A percentile compares a stretch with the other conserved stretches of the same genome.
phyloP scores from a whole-genome alignment of 2,797 vertebrate species.

The Brachyrhaphis roseni region DNA sequence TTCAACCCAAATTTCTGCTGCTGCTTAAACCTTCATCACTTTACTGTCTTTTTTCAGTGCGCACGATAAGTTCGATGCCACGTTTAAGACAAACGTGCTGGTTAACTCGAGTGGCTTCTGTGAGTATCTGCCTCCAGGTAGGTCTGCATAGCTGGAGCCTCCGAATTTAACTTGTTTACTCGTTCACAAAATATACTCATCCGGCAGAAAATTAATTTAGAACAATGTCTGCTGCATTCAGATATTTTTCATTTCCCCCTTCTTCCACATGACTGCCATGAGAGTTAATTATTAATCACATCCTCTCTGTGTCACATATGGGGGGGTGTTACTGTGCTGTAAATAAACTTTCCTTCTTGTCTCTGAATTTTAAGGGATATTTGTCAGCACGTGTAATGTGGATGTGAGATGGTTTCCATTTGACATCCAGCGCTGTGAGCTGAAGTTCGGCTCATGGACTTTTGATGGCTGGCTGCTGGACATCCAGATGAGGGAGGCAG shows the following conservation, averaged over 20 bases:
- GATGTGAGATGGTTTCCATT: slow-evolving; percentile 88
- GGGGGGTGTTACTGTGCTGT: not conserved
- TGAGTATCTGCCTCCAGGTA: slow-evolving; percentile 85
- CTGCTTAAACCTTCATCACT: slow-evolving; percentile 10
- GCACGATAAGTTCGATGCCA: slow-evolving; percentile 85
- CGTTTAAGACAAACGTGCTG: slow-evolving; percentile 83
- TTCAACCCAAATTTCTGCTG: not conserved
- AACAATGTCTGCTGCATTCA: slow-evolving; percentile 14
- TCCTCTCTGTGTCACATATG: slow-evolving; percentile 4
- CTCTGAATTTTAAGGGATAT: slow-evolving; percentile 75
- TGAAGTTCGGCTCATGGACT: slow-evolving; percentile 87
- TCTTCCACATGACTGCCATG: slow-evolving; percentile 42
- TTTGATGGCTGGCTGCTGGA: slow-evolving; percentile 86
- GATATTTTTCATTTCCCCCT: slow-evolving; percentile 21
- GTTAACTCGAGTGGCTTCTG: slow-evolving; percentile 87
- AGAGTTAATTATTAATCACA: slow-evolving; percentile 24
- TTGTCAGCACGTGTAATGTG: slow-evolving; percentile 83
- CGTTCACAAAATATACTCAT: slow-evolving; percentile 7
- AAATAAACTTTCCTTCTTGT: not conserved
- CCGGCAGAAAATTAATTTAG: slow-evolving; percentile 14
- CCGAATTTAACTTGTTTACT: slow-evolving; percentile 1
- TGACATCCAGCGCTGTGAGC: slow-evolving; percentile 84
- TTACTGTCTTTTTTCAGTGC: slow-evolving; percentile 67
- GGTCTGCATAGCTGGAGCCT: slow-evolving; percentile 21
- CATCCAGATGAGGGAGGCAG: slow-evolving; percentile 85